Base-by-base conservation (phyloP, 2,888 invertebrate genomes). In the Lasius fuliginosus region DNA sequence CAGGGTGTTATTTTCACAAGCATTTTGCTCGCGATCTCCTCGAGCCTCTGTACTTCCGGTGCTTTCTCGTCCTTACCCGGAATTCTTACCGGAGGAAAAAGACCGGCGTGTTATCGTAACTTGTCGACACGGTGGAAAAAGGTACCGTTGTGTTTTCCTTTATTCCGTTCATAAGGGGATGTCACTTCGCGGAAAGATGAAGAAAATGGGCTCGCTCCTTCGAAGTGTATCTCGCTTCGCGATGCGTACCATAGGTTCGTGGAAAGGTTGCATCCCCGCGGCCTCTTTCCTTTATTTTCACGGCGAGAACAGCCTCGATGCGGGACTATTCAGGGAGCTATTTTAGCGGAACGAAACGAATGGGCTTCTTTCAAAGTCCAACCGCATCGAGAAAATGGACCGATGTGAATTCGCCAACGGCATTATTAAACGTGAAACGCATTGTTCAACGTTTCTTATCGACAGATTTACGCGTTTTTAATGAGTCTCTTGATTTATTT, bases 101-200 rank as follows among this genome's bases (percentile, higher is more conserved):
- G 84, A 65, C 69, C n/a, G 23, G 79, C 77, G 81, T 88, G 92
- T 92, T 92, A 91, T 92, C 91, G 86, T 86, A 87, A 85, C 62
- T 65, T 65, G 82, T 76, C 83, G 83, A 81, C 77, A 68, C 58
- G 60, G 40, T 84, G 85, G 77, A 84, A 84, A 85, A 83, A 87
- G 87, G 76, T 71, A 58, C 82, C 77, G 76, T 75, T 86, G 86
- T 87, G 90, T 91, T 92, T 92, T 89, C 86, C 88, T 88, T 88
- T 90, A 89, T 92, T 89, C 79, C 88, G 84, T 76, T 81, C 85
- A 68, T 64, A 89, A 86, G 87, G 85, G 83, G 79, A 89, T 85
- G 89, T 90, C 89, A 87, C 85, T 88, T 84, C 86, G 86, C 85
- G 87, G 83, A 73, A 75, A 85, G 74, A 86, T 69, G 79, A 71